These are phyloP conservation scores for Coelopa pilipes DNA, from an alignment of 2,888 invertebrate genomes.

Conservation along the genomic window DNA sequence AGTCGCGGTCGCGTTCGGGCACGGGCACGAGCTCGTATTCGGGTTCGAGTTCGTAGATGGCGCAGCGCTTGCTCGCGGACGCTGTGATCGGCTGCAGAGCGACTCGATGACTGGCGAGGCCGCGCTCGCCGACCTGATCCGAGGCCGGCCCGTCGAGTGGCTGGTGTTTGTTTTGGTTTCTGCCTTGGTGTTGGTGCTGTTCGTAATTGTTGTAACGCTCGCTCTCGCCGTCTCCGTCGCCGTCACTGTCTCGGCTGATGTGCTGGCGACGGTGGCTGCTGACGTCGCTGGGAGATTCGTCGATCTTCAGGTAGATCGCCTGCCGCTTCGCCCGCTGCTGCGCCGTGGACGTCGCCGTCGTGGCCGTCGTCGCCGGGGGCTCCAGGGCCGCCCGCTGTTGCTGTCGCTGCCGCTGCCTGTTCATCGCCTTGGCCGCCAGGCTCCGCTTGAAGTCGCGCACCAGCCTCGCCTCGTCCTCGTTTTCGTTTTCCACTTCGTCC, in stretches of 20 bases:
- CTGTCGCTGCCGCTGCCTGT: conserved; percentile 44
- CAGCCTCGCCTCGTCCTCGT: conserved; percentile 41
- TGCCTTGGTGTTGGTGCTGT: conserved; percentile 25
- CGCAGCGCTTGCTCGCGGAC: conserved; percentile 50
- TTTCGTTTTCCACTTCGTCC: background rate
- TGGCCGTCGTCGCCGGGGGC: conserved; percentile 35
- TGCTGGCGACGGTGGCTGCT: conserved; percentile 10
- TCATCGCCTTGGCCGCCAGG: conserved; percentile 52
- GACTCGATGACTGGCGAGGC: conserved; percentile 40
- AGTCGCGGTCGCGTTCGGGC: no score
- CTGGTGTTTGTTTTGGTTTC: conserved; percentile 39
- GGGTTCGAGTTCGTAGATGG: conserved; percentile 59
- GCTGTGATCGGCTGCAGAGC: conserved; percentile 41
- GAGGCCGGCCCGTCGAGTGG: background rate
- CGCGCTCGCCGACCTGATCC: conserved; percentile 21
- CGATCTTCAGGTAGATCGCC: conserved; percentile 53
- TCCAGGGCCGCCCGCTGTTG: background rate
- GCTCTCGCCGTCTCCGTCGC: no score
- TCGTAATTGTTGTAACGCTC: conserved; percentile 2
- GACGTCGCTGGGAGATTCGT: conserved; percentile 38
- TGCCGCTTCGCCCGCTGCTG: conserved; percentile 47
- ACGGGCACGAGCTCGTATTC: no score
- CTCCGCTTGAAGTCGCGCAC: conserved; percentile 62
- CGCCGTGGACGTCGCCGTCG: conserved; percentile 25
- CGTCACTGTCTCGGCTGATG: conserved; percentile 29